These are phyloP conservation scores for Dendrocincla tyrannina DNA, from an alignment of 2,797 vertebrate species.

Conservation along the genomic window DNA sequence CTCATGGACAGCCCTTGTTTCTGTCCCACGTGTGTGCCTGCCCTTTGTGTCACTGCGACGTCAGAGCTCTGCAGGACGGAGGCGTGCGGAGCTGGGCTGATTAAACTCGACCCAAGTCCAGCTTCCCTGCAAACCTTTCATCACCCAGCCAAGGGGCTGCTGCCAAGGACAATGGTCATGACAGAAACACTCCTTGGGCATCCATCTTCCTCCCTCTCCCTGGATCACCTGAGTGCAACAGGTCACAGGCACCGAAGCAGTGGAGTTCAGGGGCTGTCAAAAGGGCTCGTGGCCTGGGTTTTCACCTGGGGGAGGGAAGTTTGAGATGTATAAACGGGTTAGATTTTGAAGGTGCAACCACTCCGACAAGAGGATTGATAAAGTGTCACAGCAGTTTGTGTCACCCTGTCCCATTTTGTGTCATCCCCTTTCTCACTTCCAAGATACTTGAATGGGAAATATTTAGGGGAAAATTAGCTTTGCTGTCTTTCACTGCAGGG, in stretches of 20 bases:
- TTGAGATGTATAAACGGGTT: not conserved
- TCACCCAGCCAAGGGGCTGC: not conserved
- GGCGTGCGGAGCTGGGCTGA: not conserved
- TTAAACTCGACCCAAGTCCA: not conserved
- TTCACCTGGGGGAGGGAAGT: not conserved
- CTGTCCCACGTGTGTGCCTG: rapidly evolving
- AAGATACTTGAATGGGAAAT: not conserved
- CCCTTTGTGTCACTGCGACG: rapidly evolving
- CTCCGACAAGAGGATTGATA: not conserved
- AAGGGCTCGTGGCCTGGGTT: not conserved
- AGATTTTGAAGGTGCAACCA: rapidly evolving
- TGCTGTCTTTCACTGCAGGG: not conserved
- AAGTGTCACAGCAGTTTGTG: not conserved
- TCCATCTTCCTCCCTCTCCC: not conserved
- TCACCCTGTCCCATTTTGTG: not conserved
- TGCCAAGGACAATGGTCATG: rapidly evolving
- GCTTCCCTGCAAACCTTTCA: not conserved
- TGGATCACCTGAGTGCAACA: rapidly evolving
- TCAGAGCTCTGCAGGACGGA: rapidly evolving
- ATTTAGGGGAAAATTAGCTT: not conserved
- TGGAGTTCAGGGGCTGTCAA: not conserved
- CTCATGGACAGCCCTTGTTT: not conserved
- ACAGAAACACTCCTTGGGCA: not conserved
- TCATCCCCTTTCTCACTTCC: not conserved
- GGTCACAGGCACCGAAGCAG: rapidly evolving